These are phyloP conservation scores for Charaxes varanes DNA, from an alignment of 1,140 invertebrate genomes.

Conservation along the genomic window DNA sequence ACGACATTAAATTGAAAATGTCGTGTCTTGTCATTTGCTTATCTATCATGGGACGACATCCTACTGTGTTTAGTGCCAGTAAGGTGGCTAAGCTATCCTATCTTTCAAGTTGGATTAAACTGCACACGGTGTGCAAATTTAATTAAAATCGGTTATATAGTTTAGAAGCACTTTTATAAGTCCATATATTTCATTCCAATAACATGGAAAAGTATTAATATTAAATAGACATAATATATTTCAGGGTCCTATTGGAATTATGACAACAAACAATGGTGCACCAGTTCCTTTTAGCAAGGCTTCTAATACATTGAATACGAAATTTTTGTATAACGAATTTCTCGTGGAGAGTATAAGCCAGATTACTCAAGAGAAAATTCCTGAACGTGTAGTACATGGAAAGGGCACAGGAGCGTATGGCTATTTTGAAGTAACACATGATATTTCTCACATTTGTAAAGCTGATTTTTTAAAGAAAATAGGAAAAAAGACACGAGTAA, in stretches of 20 bases:
- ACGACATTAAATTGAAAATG: too few species aligned
- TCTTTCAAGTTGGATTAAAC: too few species aligned
- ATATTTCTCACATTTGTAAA: constrained; percentile 90
- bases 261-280: constrained; percentile 87
- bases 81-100: too few species aligned
- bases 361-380: constrained; percentile 93
- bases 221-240: too few species aligned
- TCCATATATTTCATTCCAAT: too few species aligned
- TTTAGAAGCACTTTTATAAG: too few species aligned
- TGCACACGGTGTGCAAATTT: too few species aligned
- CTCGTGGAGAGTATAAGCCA: constrained; percentile 93
- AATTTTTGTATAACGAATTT: constrained; percentile 87
- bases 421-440: constrained; percentile 95
- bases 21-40: too few species aligned
- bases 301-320: constrained; percentile 37
- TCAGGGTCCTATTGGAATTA: constrained; percentile 87
- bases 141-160: too few species aligned
- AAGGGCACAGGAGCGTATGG: constrained; percentile 97
- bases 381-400: constrained; percentile 95
- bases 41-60: too few species aligned
- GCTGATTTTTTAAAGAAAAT: constrained; percentile 88
- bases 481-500: constrained; percentile 89
- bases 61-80: too few species aligned
- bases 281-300: constrained; percentile 82
- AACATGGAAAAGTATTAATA: too few species aligned